Conservation (phyloP, 2,797 vertebrate species). For the Salarias fasciatus region DNA sequence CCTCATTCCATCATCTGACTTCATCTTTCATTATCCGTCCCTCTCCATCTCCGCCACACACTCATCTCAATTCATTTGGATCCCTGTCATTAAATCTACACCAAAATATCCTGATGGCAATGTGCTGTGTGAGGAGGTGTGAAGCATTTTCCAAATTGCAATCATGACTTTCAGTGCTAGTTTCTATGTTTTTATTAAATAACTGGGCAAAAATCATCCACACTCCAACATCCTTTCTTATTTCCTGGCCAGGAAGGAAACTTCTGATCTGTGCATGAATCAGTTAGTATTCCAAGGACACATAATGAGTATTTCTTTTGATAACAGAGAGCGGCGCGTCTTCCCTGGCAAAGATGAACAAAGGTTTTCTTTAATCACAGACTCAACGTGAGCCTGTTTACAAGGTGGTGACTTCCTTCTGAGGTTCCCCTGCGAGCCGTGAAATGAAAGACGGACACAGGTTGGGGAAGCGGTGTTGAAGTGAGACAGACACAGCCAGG, state of each 20-base stretch:
- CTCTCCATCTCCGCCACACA: slow-evolving; percentile 29
- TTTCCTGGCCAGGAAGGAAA: slow-evolving; percentile 25
- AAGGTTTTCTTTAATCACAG: slow-evolving; percentile 60
- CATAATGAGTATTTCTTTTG: slow-evolving; percentile 17
- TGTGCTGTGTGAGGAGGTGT: not conserved
- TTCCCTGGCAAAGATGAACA: slow-evolving; percentile 39
- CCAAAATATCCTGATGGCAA: slow-evolving; percentile 16
- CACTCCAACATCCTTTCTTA: slow-evolving; percentile 31
- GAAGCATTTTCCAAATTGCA: slow-evolving; percentile 17
- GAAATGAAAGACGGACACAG: slow-evolving; percentile 46
- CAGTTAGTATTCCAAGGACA: slow-evolving; percentile 62
- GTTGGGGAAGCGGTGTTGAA: slow-evolving; percentile 15
- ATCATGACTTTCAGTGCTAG: slow-evolving; percentile 1
- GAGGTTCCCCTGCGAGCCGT: slow-evolving; percentile 25
- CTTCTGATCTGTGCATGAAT: slow-evolving; percentile 59
- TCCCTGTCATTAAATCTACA: slow-evolving; percentile 50
- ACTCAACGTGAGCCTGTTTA: slow-evolving; percentile 37
- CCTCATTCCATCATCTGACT: slow-evolving; percentile 48
- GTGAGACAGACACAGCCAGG: slow-evolving; percentile 21
- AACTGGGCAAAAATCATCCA: not conserved
- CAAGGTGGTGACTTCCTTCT: slow-evolving; percentile 44
- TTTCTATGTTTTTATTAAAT: slow-evolving; percentile 21
- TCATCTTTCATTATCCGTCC: slow-evolving; percentile 51
- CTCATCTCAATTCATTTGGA: slow-evolving; percentile 54
- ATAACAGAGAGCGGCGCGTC: slow-evolving; percentile 34